A percentile compares a stretch with the other conserved stretches of the same genome.
phyloP scores from a whole-genome alignment of 2,888 invertebrate genomes.

The Uropetala carovei region DNA sequence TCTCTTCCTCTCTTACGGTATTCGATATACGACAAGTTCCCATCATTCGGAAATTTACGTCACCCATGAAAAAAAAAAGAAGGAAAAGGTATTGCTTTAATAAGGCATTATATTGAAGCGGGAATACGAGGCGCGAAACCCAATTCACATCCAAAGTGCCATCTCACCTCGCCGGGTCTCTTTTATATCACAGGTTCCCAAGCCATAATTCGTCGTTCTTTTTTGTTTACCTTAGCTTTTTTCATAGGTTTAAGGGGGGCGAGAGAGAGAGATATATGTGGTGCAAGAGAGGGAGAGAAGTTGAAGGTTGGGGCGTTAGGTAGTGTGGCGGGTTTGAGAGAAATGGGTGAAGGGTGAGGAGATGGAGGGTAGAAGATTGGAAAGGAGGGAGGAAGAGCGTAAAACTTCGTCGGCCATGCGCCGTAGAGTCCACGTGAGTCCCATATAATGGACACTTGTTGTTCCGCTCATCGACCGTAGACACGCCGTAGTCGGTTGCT shows the following conservation, averaged over 20 bases:
- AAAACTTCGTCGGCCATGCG: not conserved
- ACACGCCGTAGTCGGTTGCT: not conserved
- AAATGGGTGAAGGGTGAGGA: no score
- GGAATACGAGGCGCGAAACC: not conserved
- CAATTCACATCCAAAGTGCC: not conserved
- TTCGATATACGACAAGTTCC: not conserved
- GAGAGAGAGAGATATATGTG: no score
- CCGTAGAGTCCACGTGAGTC: constrained; percentile 2
- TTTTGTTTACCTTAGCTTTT: not conserved
- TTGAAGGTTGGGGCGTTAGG: no score
- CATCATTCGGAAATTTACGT: not conserved
- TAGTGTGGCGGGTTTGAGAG: no score
- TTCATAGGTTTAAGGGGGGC: not conserved
- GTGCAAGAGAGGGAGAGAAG: no score
- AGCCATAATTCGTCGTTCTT: not conserved
- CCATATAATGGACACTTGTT: not conserved
- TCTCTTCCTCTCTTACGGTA: not conserved
- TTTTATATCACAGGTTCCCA: not conserved
- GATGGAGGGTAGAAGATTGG: not conserved
- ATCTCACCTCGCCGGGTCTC: not conserved
- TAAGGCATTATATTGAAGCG: not conserved
- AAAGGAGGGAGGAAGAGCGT: not conserved
- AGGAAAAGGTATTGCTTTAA: not conserved
- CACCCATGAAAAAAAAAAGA: not conserved
- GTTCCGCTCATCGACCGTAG: not conserved